Conservation (phyloP, 2,113 vertebrate species). For the Perca schrenkii region DNA sequence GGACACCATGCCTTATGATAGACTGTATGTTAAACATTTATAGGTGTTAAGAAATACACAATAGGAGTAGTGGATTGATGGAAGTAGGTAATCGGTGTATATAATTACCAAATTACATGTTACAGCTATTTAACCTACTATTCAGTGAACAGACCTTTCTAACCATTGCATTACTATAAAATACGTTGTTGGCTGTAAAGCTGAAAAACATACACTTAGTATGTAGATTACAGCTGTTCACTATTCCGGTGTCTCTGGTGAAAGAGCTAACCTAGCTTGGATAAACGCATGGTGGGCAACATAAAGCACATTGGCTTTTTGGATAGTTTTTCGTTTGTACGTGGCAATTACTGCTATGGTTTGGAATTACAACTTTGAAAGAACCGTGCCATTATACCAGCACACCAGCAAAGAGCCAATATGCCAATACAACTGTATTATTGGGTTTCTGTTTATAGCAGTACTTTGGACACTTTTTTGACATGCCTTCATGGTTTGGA, state of each 20-base stretch:
- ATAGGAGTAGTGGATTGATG: background rate
- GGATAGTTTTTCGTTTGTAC: background rate
- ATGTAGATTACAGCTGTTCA: background rate
- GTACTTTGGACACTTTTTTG: background rate
- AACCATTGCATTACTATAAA: background rate
- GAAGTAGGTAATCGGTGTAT: background rate
- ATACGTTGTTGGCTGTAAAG: background rate
- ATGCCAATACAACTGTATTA: background rate
- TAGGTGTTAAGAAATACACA: background rate
- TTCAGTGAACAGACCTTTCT: background rate
- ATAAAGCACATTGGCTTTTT: background rate
- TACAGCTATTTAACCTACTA: background rate
- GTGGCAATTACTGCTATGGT: background rate
- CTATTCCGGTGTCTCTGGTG: background rate
- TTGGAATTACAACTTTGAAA: background rate
- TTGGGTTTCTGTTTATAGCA: background rate
- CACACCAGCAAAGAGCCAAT: constrained; percentile 1
- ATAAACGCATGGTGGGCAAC: background rate
- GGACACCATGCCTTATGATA: constrained; percentile 17
- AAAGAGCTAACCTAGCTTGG: background rate
- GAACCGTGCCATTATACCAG: background rate
- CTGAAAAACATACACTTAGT: background rate
- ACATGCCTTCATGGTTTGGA: background rate
- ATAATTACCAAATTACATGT: background rate
- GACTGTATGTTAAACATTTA: constrained; percentile 3